Base-by-base conservation (phyloP, 2,888 invertebrate species). In the Drepana falcataria region DNA sequence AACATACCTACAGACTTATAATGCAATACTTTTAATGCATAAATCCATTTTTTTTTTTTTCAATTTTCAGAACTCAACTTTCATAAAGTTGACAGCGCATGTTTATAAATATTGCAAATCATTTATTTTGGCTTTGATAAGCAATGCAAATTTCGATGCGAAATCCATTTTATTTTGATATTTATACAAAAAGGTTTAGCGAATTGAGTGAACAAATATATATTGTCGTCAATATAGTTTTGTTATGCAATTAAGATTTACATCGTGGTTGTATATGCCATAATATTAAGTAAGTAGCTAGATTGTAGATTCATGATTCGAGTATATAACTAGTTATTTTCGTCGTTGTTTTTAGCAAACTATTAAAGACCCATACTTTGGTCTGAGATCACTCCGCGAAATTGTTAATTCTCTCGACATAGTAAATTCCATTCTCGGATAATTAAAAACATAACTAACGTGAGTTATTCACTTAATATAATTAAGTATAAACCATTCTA, bases 401-500 rank as follows among this genome's bases (percentile, higher is more conserved):
- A 37, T 48, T 48, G 35, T 51, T 47, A 53, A 6, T 48, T 44
- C 48, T 35, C 55, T 57, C 53, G 21, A 21, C 21, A 21, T 21
- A 21, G 21, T 21, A 21, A 21, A 37, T 48, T 53, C 56, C 49
- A 54, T 53, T 58, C 57, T 60, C 56, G 7, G 37, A 41, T 40
- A 51, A 7, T 40, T 21, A 21, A 40, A 21, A 34, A 48, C 33
- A 35, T 53, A 58, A 58, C 51, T 52, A 44, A 48, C 53, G 40
- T 52, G 60, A 64, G 58, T 35, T 69, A 68, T 69, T 73, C 73
- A 85, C 84, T 85, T 85, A 83, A 85, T 86, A 63, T 75, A 81
- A 83, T 84, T 87, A 86, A 87, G 85, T 83, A 82, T 80, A 77
- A 79, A 77, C 68, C 60, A 76, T 76, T 78, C 74, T 77, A 80